Evolutionary conservation across 2,888 invertebrate species (phyloP), one percentile per base, ranked within the genome.

Genomic region (Oconnorella tubifera): DNA sequence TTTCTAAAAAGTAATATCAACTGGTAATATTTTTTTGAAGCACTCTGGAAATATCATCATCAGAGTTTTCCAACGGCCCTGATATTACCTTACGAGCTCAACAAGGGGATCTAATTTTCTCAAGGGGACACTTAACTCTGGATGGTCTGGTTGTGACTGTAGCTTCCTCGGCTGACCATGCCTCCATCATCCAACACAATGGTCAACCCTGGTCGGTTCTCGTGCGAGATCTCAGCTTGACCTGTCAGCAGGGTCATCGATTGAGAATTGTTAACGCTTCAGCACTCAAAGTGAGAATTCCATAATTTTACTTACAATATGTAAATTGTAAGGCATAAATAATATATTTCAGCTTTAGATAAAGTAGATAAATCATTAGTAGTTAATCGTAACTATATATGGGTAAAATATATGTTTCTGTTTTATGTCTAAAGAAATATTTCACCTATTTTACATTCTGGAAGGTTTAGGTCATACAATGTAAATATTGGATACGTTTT

Each of bases 171-270:
- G 40, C 32, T 19, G 66, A 64, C 48, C 69, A 71, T 62, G 63
- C 66, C 33, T 65, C 71, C 19, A 29, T 71, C 31, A 29, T 71
- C 6, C 69, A 67, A 49, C 71, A 71, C 64, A 67, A 69, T 40
- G 71, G 71, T 10, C 63, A 68, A 2, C 68, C 59, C 40, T 71
- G 71, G 71, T 70, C 71, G 14, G 64, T 69, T n/a, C 58, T 49
- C 10, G 68, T 71, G 14, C 56, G 59, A 29, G 63, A 69, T 55
- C 51, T 71, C 23, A 59, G 56, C 19, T 48, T 71, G 33, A 27
- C 57, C 32, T 71, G 71, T 63, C 71, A 68, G 14, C 53, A 60
- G 14, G 71, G 71, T 28, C 62, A 70, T 40, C 63, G 68, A 3
- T 33, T 71, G 27, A 59, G 70, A 2, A 64, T 69, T 2, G 63